These are phyloP conservation scores for Solen grandis DNA, from an alignment of 1,140 invertebrate species.

Conservation along the genomic window DNA sequence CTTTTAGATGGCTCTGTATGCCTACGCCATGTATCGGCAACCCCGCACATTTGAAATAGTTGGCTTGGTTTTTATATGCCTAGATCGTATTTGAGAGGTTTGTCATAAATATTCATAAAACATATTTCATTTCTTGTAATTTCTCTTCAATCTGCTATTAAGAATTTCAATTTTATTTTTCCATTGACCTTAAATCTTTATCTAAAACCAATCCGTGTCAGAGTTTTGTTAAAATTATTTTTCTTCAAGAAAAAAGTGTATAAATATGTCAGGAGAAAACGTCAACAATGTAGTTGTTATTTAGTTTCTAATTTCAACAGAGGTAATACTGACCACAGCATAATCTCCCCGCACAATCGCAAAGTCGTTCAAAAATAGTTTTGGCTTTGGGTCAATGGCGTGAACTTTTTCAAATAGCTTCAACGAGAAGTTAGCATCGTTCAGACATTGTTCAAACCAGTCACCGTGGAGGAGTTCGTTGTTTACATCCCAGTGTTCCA, in stretches of 20 bases:
- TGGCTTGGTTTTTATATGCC: slow-evolving; percentile 39
- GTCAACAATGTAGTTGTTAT: too few relatives aligned
- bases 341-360: slow-evolving; percentile 24
- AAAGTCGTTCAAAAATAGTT: slow-evolving; percentile 55
- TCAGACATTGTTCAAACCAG: slow-evolving; percentile 32
- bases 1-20: slow-evolving; percentile 66
- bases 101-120: too few relatives aligned
- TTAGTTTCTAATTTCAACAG: too few relatives aligned
- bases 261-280: too few relatives aligned
- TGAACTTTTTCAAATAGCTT: slow-evolving; percentile 43
- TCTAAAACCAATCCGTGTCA: too few relatives aligned
- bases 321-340: slow-evolving; percentile 41
- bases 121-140: too few relatives aligned
- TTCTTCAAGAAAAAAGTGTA: too few relatives aligned
- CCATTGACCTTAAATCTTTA: too few relatives aligned
- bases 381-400: slow-evolving; percentile 36
- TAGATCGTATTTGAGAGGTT: too few relatives aligned
- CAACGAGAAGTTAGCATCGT: slow-evolving; percentile 34
- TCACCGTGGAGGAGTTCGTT: slow-evolving; percentile 57
- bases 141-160: too few relatives aligned
- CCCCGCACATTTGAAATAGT: slow-evolving; percentile 49
- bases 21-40: slow-evolving; percentile 66
- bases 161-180: too few relatives aligned
- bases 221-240: too few relatives aligned
- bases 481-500: slow-evolving; percentile 60